Evolutionary conservation across 2,113 vertebrate species (phyloP), one percentile per base, ranked within the genome.

Genomic region (Leucoraja erinaceus): DNA sequence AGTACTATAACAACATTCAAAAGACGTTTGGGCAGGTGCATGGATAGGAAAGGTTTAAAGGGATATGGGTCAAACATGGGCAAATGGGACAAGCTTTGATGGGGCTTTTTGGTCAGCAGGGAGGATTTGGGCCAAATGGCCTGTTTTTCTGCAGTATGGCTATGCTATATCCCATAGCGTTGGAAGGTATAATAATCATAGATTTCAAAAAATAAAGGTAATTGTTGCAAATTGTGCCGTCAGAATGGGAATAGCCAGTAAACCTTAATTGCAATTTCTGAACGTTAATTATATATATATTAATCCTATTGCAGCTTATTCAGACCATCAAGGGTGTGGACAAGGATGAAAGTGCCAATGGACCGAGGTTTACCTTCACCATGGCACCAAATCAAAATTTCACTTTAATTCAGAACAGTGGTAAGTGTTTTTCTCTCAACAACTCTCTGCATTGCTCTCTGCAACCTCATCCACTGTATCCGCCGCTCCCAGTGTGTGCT

Each of bases 301-400:
- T n/a, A n/a, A 31, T 31, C 22, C 59, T 54, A 25, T 74, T 47
- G 22, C 90, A 97, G 97, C 93, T 96, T 2, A 96, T 97, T 11
- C 95, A 96, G 93, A 99, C 97, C 66, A 96, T 99, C 91, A 98
- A 97, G n/a, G 98, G 98, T 0, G 97, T 98, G 94, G 99, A 99
- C 96, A 99, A 98, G 95, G 99, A 99, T 61, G 98, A 98, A 94
- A 97, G 97, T 22, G 96, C 96, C 94, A 98, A 98, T 93, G 96
- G 98, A 93, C 98, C 98, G 93, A 96, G 97, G 95, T 98, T 99
- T 95, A 97, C 97, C 88, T 99, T 98, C 97, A 98, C 96, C 94
- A 97, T 99, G 0, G 96, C 97, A 77, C 97, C 97, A 94, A 99
- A 99, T 95, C 96, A 98, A 93, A 99, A 99, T 95, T 99, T 99